These are phyloP conservation scores for Hyalella azteca DNA, from an alignment of 2,888 invertebrate genomes.

Conservation along the genomic window DNA sequence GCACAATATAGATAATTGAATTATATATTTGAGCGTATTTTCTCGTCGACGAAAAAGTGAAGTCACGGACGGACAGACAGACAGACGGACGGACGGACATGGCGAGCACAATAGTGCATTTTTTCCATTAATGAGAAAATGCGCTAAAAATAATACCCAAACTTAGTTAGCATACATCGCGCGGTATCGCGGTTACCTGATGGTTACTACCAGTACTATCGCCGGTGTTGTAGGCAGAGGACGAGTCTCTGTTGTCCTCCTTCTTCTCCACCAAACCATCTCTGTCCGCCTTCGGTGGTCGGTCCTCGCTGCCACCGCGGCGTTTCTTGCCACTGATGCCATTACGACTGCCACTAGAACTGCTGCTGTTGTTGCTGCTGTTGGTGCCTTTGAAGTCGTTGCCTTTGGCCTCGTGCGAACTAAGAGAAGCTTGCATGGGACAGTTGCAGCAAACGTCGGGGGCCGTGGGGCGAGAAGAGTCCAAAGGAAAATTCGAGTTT, in stretches of 20 bases:
- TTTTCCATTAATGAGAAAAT: too few species aligned
- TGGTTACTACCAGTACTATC: slow-evolving; percentile 73
- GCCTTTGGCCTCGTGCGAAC: not conserved
- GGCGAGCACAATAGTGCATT: too few species aligned
- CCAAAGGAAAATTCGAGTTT: too few species aligned
- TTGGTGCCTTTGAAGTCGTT: slow-evolving; percentile 28
- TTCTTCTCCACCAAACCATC: not conserved
- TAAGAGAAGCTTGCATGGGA: not conserved
- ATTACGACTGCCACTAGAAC: slow-evolving; percentile 37
- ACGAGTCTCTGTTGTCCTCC: slow-evolving; percentile 69
- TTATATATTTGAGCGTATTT: too few species aligned
- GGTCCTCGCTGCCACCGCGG: slow-evolving; percentile 33
- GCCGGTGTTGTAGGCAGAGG: slow-evolving; percentile 77
- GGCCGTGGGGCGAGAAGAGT: too few species aligned
- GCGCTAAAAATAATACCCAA: too few species aligned
- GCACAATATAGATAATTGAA: too few species aligned
- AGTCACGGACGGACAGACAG: too few species aligned
- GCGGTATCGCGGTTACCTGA: slow-evolving; percentile 23
- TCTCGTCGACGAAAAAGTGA: too few species aligned
- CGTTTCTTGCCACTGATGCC: slow-evolving; percentile 41
- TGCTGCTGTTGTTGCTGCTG: slow-evolving; percentile 40
- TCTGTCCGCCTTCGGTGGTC: not conserved
- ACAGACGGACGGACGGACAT: too few species aligned
- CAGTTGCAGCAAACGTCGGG: not conserved
- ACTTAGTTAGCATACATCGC: too few species aligned